Percentiles rank a stretch among this genome's conserved stretches.
Conservation (phyloP, 2,797 vertebrate species). For the Sitta carolinensis region DNA sequence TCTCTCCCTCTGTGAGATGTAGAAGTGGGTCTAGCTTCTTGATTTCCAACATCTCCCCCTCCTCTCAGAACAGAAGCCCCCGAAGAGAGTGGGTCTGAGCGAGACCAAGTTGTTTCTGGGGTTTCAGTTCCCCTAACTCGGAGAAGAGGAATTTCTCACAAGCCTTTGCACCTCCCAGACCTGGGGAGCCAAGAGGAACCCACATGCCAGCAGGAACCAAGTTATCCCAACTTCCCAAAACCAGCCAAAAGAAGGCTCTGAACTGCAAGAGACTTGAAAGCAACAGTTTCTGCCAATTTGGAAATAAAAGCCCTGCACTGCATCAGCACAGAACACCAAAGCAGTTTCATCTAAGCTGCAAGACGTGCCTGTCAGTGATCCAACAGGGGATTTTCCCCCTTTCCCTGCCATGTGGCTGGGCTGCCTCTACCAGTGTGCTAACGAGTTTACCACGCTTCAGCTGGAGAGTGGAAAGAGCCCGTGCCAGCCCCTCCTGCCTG, state of each 20-base stretch:
- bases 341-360: not conserved
- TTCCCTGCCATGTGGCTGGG: not conserved
- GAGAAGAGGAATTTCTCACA: not conserved
- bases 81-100: not conserved
- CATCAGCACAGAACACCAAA: not conserved
- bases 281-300: not conserved
- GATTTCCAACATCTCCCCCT: no score
- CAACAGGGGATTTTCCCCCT: accelerated
- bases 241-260: not conserved
- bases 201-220: accelerated
- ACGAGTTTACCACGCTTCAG: not conserved
- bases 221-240: not conserved
- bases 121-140: not conserved
- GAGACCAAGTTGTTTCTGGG: not conserved
- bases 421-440: not conserved
- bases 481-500: not conserved
- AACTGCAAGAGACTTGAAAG: not conserved
- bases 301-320: not conserved
- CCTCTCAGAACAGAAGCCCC: not conserved
- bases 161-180: not conserved
- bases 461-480: not conserved
- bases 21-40: no score
- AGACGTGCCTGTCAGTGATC: not conserved
- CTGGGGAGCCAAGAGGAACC: accelerated
- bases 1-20: no score